Percentiles rank a stretch among this genome's conserved stretches.
Evolutionary conservation across 2,113 vertebrate species (phyloP).

Genomic region (Larimichthys polyactis): DNA sequence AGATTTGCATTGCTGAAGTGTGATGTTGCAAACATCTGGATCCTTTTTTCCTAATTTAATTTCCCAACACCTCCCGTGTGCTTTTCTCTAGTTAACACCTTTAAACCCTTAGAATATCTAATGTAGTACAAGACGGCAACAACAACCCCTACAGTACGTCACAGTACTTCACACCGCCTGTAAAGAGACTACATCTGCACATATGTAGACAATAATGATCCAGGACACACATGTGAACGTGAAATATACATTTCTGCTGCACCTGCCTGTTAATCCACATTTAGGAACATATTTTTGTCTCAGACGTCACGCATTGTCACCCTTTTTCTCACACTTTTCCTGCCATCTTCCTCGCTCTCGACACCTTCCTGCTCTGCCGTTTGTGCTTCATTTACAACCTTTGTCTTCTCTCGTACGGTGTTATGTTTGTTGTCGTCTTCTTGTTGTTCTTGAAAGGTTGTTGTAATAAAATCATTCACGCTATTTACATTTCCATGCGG

Average conservation of each 20-base stretch:
- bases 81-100: neutral
- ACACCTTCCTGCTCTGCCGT: neutral
- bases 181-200: neutral
- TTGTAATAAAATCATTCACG: constrained; percentile 14
- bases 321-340: neutral
- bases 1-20: neutral
- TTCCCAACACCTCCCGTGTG: neutral
- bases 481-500: neutral
- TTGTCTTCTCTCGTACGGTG: neutral
- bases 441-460: neutral
- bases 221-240: neutral
- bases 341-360: neutral
- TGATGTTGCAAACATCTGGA: neutral
- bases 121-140: neutral
- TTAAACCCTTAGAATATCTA: neutral
- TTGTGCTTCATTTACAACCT: neutral
- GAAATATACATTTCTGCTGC: neutral
- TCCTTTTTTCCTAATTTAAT: neutral
- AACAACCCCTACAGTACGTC: neutral
- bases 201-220: neutral
- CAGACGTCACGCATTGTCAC: neutral
- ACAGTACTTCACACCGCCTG: neutral
- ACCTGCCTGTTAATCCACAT: neutral
- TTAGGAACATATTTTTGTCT: neutral
- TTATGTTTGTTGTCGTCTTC: neutral